Base-by-base conservation (phyloP, 2,888 invertebrate genomes). In the Chelonus formosanus region DNA sequence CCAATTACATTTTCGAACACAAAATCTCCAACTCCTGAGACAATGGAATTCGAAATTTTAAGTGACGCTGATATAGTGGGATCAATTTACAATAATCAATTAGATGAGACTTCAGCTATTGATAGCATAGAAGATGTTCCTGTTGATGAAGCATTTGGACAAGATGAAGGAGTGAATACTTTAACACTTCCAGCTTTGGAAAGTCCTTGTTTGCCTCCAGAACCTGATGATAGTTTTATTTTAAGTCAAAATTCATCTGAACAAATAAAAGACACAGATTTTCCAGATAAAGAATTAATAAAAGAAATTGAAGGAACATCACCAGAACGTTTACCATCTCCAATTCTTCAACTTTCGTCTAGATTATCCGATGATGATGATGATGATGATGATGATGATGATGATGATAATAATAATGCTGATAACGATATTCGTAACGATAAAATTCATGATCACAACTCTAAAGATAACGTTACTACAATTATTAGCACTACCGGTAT, bases 11-110 rank as follows among this genome's bases (percentile, higher is more conserved):
- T 67, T 34, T 48, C 61, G 7, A 57, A 43, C 1, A 57, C 47
- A 20, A 63, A 67, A 47, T 67, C 58, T 1, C 62, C 67, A 32
- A 45, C 31, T 8, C 20, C 47, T 8, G 62, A 65, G 1, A 2
- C 48, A 10, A 50, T 61, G 44, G 66, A 66, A 56, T 62, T 56
- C 45, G 57, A 45, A 6, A 52, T 67, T n/a, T 36, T 63, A 3
- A 53, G 31, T 20, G 62, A 66, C 32, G 56, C 56, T 56, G 47
- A 50, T 31, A 66, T 62, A 10, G 45, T 35, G 31, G 67, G 45
- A 5, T 58, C 62, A 10, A 62, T 67, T 8, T 57, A 67, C 40
- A 53, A 62, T 3, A 40, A 62, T 58, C 62, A 62, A 34, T 50
- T 47, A 40, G 58, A 31, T 3, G 62, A 57, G 31, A 50, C 43